Base-by-base conservation (phyloP, 2,797 vertebrate species). In the Notoglanidium macrostoma region DNA sequence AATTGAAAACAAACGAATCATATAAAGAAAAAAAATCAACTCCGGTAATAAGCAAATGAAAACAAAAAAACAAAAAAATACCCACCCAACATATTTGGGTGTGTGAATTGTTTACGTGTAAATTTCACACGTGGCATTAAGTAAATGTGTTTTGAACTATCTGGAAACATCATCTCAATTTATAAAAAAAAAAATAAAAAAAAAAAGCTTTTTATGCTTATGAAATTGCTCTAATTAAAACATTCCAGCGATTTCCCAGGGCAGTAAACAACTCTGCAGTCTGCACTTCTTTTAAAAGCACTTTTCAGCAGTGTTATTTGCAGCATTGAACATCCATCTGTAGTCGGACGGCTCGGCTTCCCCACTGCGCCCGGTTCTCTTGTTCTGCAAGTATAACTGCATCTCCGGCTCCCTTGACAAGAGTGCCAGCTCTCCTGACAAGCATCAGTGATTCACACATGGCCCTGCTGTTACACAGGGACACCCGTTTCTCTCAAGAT, bases 371-470 rank as follows among this genome's bases (percentile, higher is more conserved):
- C 70, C 78, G 74, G 87, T 89, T 85, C 86, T 88, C 90, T 88
- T 63, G 72, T 89, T 90, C 89, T 91, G 87, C 87, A 89, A 90
- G 89, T 92, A 78, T 80, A 89, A 87, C 87, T 87, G 85, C 88
- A 79, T 91, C 85, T 87, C 87, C 76, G 51, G 83, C 73, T 91
- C 91, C 91, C 91, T 90, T 92, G 93, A 94, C 94, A 94, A 92
- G 89, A 90, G 91, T 92, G 80, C 92, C 92, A 85, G 72, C 72
- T 85, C 84, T 74, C 57, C 40, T 63, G 92, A 93, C 92, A 65
- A 83, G 86, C 90, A 91, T 93, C 92, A 89, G 83, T 93, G 88
- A 91, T 91, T 90, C 87, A 87, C 84, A 85, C 77, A 7, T 57
- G 83, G 80, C 84, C 91, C 87, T 79, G 35, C 46, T 73, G 87